Conservation (phyloP, 2,113 vertebrate species). For the Gnathonemus longibarbis region DNA sequence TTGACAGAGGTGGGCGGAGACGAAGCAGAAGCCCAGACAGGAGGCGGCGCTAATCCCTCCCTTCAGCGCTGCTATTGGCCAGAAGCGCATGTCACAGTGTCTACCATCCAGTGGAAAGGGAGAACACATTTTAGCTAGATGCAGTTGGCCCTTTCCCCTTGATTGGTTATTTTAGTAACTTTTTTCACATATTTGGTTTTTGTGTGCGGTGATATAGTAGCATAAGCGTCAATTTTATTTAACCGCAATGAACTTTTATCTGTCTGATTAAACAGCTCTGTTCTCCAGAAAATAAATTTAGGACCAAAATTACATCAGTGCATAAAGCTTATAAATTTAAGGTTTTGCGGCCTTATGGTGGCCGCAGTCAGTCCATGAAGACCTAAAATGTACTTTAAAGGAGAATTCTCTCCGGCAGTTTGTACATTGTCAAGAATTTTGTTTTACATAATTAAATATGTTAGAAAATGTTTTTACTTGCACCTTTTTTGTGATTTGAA, state of each 20-base stretch:
- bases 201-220: background rate
- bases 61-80: background rate
- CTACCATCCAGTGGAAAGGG: slow-evolving; percentile 2
- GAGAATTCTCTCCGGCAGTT: background rate
- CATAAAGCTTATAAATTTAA: background rate
- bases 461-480: background rate
- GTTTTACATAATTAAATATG: slow-evolving; percentile 19
- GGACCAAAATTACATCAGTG: slow-evolving; percentile 14
- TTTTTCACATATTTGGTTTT: background rate
- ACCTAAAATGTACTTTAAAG: background rate
- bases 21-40: slow-evolving; percentile 85
- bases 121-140: background rate
- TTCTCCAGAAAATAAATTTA: background rate
- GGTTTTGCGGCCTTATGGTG: background rate
- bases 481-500: background rate
- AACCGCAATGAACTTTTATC: background rate
- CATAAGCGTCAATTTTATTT: background rate
- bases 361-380: background rate
- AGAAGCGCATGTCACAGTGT: background rate
- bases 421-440: slow-evolving; percentile 7
- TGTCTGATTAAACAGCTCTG: background rate
- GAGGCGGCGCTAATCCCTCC: slow-evolving; percentile 65
- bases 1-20: slow-evolving; percentile 71
- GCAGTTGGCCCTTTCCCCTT: background rate
- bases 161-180: background rate